Conservation (phyloP, 2,888 invertebrate genomes). For the Geotrupes spiniger region DNA sequence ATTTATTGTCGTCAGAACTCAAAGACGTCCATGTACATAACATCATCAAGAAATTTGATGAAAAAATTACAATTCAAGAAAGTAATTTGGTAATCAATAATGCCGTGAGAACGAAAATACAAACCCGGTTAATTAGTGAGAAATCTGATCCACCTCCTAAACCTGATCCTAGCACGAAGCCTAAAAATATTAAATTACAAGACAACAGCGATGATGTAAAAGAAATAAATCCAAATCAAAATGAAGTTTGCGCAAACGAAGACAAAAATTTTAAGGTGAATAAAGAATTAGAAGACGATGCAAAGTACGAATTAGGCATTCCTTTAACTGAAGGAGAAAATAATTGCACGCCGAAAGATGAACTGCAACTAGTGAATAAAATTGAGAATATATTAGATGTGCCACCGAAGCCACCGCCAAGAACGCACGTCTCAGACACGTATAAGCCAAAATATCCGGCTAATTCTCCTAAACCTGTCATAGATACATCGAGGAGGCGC, state of each 20-base stretch:
- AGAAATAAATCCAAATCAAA: too few species aligned
- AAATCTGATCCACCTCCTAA: constrained; percentile 9
- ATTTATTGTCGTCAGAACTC: constrained; percentile 32
- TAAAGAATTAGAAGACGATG: constrained; percentile 25
- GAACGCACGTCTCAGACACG: constrained; percentile 22
- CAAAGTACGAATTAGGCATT: constrained; percentile 39
- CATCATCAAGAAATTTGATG: constrained; percentile 48
- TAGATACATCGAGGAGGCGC: constrained; percentile 18
- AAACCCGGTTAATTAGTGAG: constrained; percentile 5
- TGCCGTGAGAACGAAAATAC: constrained; percentile 14
- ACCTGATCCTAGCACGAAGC: constrained; percentile 18
- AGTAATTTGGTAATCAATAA: constrained; percentile 11
- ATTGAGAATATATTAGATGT: constrained; percentile 28
- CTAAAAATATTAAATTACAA: constrained; percentile 31
- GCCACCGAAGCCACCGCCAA: constrained; percentile 48
- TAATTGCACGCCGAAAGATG: constrained; percentile 22
- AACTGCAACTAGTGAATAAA: too few species aligned
- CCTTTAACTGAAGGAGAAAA: constrained; percentile 33
- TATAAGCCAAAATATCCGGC: constrained; percentile 41
- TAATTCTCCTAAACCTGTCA: constrained; percentile 40
- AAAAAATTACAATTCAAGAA: constrained; percentile 26
- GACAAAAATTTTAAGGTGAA: too few species aligned
- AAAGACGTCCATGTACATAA: constrained; percentile 46
- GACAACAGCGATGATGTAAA: neutral
- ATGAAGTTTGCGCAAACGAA: too few species aligned